Percentiles rank a stretch among this genome's conserved stretches.
These are phyloP conservation scores for Capromys pilorides DNA, from an alignment of 2,797 vertebrate species.

Conservation along the genomic window DNA sequence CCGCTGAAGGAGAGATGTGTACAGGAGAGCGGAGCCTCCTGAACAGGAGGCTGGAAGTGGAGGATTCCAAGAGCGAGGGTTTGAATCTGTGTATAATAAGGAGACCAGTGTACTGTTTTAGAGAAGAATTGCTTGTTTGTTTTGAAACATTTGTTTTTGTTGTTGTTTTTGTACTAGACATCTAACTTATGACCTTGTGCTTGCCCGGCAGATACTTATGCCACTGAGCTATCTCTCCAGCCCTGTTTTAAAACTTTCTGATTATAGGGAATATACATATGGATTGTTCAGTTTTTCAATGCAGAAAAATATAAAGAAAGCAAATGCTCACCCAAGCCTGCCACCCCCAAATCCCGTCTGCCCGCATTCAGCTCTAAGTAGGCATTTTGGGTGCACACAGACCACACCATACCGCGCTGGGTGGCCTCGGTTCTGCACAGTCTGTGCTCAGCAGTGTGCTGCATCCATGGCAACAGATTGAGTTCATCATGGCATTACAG, in stretches of 20 bases:
- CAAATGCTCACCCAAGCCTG: background rate
- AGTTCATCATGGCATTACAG: accelerated
- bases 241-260: background rate
- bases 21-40: background rate
- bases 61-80: no score
- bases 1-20: background rate
- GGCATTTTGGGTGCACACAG: accelerated
- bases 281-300: background rate
- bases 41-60: background rate
- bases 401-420: accelerated
- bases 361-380: accelerated
- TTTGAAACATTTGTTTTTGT: background rate
- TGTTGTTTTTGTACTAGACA: no score
- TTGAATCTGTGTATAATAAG: no score
- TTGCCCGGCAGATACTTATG: no score
- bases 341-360: no score
- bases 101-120: background rate
- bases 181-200: no score
- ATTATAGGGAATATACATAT: background rate
- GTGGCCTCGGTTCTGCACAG: no score
- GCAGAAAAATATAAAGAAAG: background rate
- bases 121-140: background rate
- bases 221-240: no score
- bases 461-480: background rate
- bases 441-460: accelerated